phyloP scores from a whole-genome alignment of 1,140 invertebrate genomes.

The Caenorhabditis tropicalis region DNA sequence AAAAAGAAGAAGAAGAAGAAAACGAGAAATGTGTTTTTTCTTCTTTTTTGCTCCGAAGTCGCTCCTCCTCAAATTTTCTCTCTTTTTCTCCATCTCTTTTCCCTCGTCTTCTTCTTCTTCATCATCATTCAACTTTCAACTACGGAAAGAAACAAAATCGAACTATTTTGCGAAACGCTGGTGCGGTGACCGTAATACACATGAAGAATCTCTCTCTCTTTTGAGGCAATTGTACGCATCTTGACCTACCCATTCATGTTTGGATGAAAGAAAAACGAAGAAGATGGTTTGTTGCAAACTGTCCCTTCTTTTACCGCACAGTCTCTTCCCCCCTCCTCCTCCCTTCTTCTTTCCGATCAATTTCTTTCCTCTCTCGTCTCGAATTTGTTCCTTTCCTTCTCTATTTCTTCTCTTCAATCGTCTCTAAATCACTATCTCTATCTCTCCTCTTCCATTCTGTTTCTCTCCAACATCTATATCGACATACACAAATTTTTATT shows the following conservation, averaged over 20 bases:
- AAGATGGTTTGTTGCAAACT: constrained; percentile 20
- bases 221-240: background rate
- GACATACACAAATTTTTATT: background rate
- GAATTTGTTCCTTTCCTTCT: too few species aligned
- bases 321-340: background rate
- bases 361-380: background rate
- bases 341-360: background rate
- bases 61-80: background rate
- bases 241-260: constrained; percentile 11
- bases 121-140: background rate
- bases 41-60: background rate
- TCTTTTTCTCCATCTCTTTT: too few species aligned
- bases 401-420: background rate
- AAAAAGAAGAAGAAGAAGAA: constrained; percentile 21
- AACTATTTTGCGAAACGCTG: too few species aligned
- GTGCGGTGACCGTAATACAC: constrained; percentile 13
- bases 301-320: background rate
- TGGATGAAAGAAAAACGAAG: too few species aligned
- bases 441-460: background rate
- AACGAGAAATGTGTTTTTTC: background rate
- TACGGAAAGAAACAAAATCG: too few species aligned
- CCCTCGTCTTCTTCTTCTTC: too few species aligned
- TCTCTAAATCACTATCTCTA: background rate
- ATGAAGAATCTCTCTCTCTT: too few species aligned
- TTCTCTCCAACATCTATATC: background rate